Percentiles rank a stretch among this genome's conserved stretches.
Evolutionary conservation across 2,888 invertebrate genomes (phyloP).

Genomic region (Idaea biselata): DNA sequence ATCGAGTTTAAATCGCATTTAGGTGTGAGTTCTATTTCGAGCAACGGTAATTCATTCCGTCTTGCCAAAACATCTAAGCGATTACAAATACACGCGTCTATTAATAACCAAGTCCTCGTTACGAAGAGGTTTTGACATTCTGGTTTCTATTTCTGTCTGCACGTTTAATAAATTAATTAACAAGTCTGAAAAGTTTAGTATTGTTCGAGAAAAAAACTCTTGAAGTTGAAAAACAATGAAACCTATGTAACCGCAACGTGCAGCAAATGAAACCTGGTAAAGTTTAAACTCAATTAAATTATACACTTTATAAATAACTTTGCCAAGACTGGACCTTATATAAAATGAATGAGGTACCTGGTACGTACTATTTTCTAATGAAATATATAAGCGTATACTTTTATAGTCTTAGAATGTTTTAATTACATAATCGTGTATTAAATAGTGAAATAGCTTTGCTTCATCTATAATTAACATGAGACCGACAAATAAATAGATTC

Average conservation of each 20-base stretch:
- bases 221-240: background rate
- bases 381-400: too few relatives aligned
- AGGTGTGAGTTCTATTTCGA: slow-evolving; percentile 24
- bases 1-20: slow-evolving; percentile 22
- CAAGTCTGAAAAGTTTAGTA: background rate
- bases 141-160: background rate
- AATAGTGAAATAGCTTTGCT: slow-evolving; percentile 16
- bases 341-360: too few relatives aligned
- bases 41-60: slow-evolving; percentile 25
- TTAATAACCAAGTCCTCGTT: slow-evolving; percentile 11
- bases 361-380: too few relatives aligned
- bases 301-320: too few relatives aligned
- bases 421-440: slow-evolving; percentile 25
- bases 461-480: slow-evolving; percentile 13
- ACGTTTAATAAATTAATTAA: background rate
- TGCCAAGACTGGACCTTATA: too few relatives aligned
- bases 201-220: background rate
- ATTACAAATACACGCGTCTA: slow-evolving; percentile 24
- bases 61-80: slow-evolving; percentile 30
- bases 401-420: slow-evolving; percentile 11
- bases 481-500: slow-evolving; percentile 11
- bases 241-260: background rate
- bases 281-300: too few relatives aligned
- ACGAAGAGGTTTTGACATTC: background rate
- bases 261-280: too few relatives aligned